A percentile compares a stretch with the other conserved stretches of the same genome.
These are phyloP conservation scores for Nixonia krombeini DNA, from an alignment of 1,140 invertebrate species.

Conservation along the genomic window DNA sequence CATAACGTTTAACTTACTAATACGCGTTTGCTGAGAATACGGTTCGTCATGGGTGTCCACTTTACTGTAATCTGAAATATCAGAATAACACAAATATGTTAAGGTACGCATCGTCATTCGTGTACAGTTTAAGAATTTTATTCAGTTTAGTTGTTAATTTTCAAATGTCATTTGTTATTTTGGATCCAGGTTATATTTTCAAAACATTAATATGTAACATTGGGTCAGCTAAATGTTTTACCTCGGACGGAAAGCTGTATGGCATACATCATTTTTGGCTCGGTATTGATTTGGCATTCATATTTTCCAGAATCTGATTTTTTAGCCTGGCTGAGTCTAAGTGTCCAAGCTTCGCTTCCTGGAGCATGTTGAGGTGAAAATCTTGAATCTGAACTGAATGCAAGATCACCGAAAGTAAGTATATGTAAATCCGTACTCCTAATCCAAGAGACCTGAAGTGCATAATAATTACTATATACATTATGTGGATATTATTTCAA, in stretches of 20 bases:
- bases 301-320: conserved; percentile 79
- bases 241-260: conserved; percentile 78
- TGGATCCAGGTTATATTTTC: too few species aligned
- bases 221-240: too few species aligned
- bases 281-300: conserved; percentile 86
- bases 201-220: conserved; percentile 7
- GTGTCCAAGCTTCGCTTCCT: conserved; percentile 76
- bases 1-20: conserved; percentile 58
- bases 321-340: conserved; percentile 78
- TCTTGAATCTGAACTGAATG: conserved; percentile 82
- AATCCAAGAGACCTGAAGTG: conserved; percentile 84
- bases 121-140: background rate
- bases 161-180: background rate
- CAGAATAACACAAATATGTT: conserved; percentile 3
- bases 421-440: conserved; percentile 82
- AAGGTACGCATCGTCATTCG: background rate
- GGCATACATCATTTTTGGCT: conserved; percentile 82
- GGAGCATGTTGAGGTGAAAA: conserved; percentile 74
- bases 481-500: too few species aligned
- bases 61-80: conserved; percentile 64
- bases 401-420: conserved; percentile 77
- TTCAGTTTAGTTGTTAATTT: background rate
- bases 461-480: too few species aligned
- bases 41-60: conserved; percentile 65
- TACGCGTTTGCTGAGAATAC: conserved; percentile 66